phyloP scores from a whole-genome alignment of 2,797 vertebrate species.

The Sebastes oblongus region DNA sequence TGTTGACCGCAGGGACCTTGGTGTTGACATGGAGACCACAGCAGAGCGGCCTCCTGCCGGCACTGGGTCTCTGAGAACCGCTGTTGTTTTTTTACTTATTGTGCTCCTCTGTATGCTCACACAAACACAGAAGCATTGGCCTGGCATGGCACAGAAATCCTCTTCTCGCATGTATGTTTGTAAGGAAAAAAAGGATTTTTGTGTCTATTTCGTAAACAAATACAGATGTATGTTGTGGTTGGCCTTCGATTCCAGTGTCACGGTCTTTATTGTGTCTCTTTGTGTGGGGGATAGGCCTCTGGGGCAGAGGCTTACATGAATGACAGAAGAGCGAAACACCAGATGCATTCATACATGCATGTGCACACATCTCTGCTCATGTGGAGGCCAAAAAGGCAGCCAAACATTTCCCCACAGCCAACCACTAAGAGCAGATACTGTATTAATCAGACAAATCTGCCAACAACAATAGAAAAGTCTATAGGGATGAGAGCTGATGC shows the following conservation, averaged over 20 bases:
- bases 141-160: background rate
- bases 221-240: constrained; percentile 70
- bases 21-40: constrained; percentile 53
- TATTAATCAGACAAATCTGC: constrained; percentile 45
- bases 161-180: constrained; percentile 26
- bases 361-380: constrained; percentile 35
- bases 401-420: constrained; percentile 27
- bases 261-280: constrained; percentile 60
- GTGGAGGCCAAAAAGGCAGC: constrained; percentile 32
- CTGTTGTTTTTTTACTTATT: constrained; percentile 21
- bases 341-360: constrained; percentile 28
- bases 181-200: constrained; percentile 54
- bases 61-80: constrained; percentile 10
- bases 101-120: background rate
- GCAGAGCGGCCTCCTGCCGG: constrained; percentile 26
- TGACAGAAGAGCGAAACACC: constrained; percentile 51
- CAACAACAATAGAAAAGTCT: constrained; percentile 39
- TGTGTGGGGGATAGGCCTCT: constrained; percentile 49
- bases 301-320: constrained; percentile 38
- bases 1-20: constrained; percentile 41
- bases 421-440: constrained; percentile 20
- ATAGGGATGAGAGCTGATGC: constrained; percentile 12
- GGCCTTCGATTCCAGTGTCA: constrained; percentile 53
- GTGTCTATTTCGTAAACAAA: constrained; percentile 57
- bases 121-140: constrained; percentile 5